These are phyloP conservation scores for Anthopleura xanthogrammica DNA, from an alignment of 92 coral and sea anemone species.

Conservation along the genomic window DNA sequence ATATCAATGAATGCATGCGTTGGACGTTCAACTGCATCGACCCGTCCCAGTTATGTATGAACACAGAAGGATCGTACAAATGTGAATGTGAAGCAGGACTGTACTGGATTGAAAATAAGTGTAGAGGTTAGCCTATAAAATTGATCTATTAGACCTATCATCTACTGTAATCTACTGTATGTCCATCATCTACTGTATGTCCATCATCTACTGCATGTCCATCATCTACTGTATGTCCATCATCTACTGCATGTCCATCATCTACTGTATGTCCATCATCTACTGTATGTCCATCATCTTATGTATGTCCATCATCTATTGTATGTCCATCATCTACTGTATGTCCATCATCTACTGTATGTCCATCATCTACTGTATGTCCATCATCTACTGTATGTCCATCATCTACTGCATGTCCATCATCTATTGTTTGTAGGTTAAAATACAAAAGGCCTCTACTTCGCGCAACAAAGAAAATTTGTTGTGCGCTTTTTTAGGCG, in stretches of 20 bases:
- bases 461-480: not conserved
- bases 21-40: conserved; percentile 53
- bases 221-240: no score
- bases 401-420: not conserved
- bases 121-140: conserved; percentile 33
- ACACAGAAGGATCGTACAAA: conserved; percentile 50
- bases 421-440: not conserved
- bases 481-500: not conserved
- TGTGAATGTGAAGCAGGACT: conserved; percentile 58
- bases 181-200: no score
- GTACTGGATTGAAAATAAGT: conserved; percentile 41
- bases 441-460: not conserved
- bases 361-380: no score
- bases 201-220: no score
- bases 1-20: conserved; percentile 49
- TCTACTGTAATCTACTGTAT: no score
- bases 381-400: no score
- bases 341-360: no score
- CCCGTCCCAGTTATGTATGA: conserved; percentile 41
- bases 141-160: not conserved
- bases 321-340: no score
- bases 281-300: no score
- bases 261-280: no score
- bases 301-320: no score
- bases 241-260: no score